Conservation (phyloP, 2,113 vertebrate species). For the Carassius carassius region DNA sequence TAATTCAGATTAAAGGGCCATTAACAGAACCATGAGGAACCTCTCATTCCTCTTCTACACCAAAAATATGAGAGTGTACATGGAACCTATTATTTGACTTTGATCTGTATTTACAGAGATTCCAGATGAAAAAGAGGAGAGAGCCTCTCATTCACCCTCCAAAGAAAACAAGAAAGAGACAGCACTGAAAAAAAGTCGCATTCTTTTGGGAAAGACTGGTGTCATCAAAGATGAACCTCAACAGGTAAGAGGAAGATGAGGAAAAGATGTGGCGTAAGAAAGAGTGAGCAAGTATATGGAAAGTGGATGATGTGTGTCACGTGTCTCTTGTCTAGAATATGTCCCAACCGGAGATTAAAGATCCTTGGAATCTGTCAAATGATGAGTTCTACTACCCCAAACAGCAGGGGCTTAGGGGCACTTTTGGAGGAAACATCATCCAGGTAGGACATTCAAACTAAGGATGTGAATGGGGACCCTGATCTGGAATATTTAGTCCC, state of each 20-base stretch:
- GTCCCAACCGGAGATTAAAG: constrained; percentile 97
- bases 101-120: constrained; percentile 80
- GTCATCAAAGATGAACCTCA: constrained; percentile 98
- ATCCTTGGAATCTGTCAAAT: constrained; percentile 98
- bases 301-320: not conserved
- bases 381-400: constrained; percentile 99
- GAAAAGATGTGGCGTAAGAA: not conserved
- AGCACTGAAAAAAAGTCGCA: constrained; percentile 94
- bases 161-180: constrained; percentile 98
- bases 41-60: no score
- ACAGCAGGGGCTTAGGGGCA: constrained; percentile 95
- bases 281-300: not conserved
- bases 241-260: constrained; percentile 75
- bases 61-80: not conserved
- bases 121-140: constrained; percentile 95
- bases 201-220: constrained; percentile 94
- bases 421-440: constrained; percentile 98
- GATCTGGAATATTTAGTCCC: no score
- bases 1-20: not conserved
- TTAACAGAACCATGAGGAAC: not conserved
- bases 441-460: constrained; percentile 78
- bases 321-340: constrained; percentile 81
- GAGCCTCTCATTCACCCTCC: constrained; percentile 90
- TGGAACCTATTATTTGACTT: not conserved
- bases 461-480: not conserved